Base-by-base conservation (phyloP, 2,113 vertebrate genomes). In the Sinocyclocheilus anshuiensis region DNA sequence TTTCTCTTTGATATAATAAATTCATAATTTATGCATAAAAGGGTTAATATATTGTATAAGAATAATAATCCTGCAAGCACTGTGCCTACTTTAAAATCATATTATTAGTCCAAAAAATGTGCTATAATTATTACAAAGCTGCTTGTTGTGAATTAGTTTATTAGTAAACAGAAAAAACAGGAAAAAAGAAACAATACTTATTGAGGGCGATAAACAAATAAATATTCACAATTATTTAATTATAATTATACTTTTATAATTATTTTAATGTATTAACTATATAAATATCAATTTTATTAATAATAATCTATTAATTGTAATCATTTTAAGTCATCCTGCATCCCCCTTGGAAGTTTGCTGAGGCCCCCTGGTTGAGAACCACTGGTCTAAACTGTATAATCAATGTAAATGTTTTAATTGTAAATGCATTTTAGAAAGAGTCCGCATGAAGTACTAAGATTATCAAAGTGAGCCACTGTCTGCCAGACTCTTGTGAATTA, bases 361-460 rank as follows among this genome's bases (percentile, higher is more conserved):
- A 71, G 33, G 67, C 3, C 3, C 0, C 29, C 18, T 20, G 18
- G 33, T 39, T 72, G 18, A 72, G 33, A 20, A 22, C 33, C 18
- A 72, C 16, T 42, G 69, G 33, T 39, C 71, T 74, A n/a, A 74
- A 74, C 36, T 13, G 13, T 77, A 33, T 13, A 2, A 79, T 36
- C 77, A 39, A 8, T 59, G 13, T 39, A 59, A 13, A 79, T 39
- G 55, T 29, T 61, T 79, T 39, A 61, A 79, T 61, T 42, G 33
- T 77, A 29, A 13, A 24, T 65, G n/a, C 13, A 53, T 22, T 45
- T 24, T 6, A 86, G n/a, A 71, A 8, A 29, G 33, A 83, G 50
- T 79, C 12, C 84, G 76, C 72, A 55, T n/a, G 48, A 59, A 18
- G 65, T 75, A 76, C 71, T 1, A 50, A 83, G 55, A 11, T n/a